phyloP scores from a whole-genome alignment of 53 echinoderm and acorn worm genomes.

The Holothuria leucospilota region DNA sequence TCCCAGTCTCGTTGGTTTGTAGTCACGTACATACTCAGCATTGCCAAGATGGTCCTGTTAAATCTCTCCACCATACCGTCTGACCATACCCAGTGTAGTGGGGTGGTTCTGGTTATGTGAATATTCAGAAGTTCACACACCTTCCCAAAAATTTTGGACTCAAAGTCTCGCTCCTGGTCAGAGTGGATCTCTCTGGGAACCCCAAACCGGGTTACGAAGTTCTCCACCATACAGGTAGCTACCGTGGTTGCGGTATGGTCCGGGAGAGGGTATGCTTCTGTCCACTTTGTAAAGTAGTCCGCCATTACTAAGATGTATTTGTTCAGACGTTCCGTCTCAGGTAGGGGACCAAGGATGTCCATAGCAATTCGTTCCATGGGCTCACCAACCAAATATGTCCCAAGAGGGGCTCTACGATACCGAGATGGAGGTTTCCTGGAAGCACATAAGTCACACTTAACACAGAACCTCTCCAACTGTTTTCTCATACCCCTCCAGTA shows the following conservation, averaged over 20 bases:
- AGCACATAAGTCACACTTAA: background rate
- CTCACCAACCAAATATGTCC: background rate
- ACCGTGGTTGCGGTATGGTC: conserved; percentile 32
- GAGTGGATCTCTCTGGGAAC: conserved; percentile 35
- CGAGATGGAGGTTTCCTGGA: no score
- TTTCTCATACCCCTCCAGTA: conserved; percentile 42
- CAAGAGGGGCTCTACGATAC: background rate
- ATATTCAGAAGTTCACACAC: conserved; percentile 37
- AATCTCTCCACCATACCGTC: conserved; percentile 49
- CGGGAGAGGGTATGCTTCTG: conserved; percentile 46
- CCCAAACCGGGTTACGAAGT: conserved; percentile 42
- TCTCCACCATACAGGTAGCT: conserved; percentile 41
- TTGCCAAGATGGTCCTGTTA: conserved; percentile 25
- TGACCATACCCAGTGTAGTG: conserved; percentile 28
- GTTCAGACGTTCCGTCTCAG: conserved; percentile 20
- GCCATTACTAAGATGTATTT: conserved; percentile 43
- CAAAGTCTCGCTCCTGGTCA: conserved; percentile 45
- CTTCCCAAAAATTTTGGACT: conserved; percentile 32
- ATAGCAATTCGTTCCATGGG: conserved; percentile 53
- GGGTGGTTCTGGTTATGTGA: conserved; percentile 17
- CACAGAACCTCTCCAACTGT: conserved; percentile 13
- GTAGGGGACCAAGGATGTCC: conserved; percentile 55
- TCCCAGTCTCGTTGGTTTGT: conserved; percentile 42
- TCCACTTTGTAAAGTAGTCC: conserved; percentile 61
- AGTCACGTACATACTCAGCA: conserved; percentile 21